A percentile compares a stretch with the other conserved stretches of the same genome.
Evolutionary conservation across 2,113 vertebrate genomes (phyloP).

Genomic region (Hystrix brachyura): DNA sequence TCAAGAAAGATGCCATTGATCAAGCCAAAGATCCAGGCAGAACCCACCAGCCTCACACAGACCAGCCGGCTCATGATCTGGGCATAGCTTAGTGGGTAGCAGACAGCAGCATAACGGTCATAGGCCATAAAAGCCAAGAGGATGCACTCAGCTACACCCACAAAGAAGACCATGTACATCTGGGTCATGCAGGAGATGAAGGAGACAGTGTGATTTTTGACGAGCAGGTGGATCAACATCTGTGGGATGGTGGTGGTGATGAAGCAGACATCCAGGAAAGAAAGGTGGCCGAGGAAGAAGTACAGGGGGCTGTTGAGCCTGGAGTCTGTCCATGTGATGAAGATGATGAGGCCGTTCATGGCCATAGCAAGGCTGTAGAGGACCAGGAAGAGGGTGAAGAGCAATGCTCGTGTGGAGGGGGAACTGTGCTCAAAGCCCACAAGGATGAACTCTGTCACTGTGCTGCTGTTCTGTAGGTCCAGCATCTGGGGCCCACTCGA

Average conservation of each 20-base stretch:
- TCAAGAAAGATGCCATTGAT: conserved; percentile 75
- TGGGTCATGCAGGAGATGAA: conserved; percentile 61
- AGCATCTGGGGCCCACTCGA: background rate
- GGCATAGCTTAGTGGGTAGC: conserved; percentile 83
- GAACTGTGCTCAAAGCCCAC: conserved; percentile 68
- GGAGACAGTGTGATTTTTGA: conserved; percentile 30
- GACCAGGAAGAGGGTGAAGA: conserved; percentile 64
- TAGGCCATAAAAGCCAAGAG: conserved; percentile 86
- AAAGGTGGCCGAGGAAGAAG: conserved; percentile 74
- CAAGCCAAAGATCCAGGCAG: conserved; percentile 79
- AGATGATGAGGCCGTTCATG: conserved; percentile 72
- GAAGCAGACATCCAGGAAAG: conserved; percentile 70
- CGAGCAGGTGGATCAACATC: conserved; percentile 69
- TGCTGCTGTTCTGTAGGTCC: background rate
- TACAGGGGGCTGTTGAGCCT: conserved; percentile 68
- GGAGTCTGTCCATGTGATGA: conserved; percentile 69
- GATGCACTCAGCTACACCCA: conserved; percentile 47
- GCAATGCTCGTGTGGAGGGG: background rate
- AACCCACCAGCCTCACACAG: conserved; percentile 63
- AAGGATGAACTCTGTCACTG: conserved; percentile 65
- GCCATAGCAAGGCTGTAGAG: conserved; percentile 70
- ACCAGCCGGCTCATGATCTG: conserved; percentile 81
- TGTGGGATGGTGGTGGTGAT: conserved; percentile 72
- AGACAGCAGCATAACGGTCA: conserved; percentile 72
- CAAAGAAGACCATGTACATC: conserved; percentile 57